Percentiles rank a stretch among this genome's conserved stretches.
Conservation (phyloP, 2,888 invertebrate species). For the Cepaea hortensis region DNA sequence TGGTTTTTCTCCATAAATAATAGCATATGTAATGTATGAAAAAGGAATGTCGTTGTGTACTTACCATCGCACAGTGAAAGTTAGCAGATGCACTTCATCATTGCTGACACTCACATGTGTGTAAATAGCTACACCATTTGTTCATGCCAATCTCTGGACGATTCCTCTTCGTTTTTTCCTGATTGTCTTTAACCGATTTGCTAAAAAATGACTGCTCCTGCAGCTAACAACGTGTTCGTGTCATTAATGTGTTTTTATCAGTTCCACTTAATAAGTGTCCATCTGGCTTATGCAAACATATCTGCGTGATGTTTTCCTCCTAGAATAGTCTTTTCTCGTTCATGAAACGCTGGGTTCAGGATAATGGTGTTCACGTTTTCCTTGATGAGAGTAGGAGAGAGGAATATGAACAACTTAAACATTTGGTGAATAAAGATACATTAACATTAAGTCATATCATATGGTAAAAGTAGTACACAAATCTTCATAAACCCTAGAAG, state of each 20-base stretch:
- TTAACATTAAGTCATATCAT: too few species aligned
- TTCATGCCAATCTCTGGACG: neutral
- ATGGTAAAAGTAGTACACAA: too few species aligned
- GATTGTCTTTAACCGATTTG: neutral
- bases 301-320: too few species aligned
- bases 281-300: neutral
- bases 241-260: neutral
- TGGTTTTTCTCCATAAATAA: too few species aligned
- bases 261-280: neutral
- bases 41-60: neutral
- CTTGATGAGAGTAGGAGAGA: too few species aligned
- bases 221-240: neutral
- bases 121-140: neutral
- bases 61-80: constrained; percentile 33
- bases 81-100: neutral
- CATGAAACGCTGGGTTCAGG: too few species aligned
- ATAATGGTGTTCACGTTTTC: too few species aligned
- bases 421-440: too few species aligned
- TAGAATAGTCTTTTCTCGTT: too few species aligned
- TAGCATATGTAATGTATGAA: too few species aligned
- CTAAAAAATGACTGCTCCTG: neutral
- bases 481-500: too few species aligned
- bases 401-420: too few species aligned
- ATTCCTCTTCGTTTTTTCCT: neutral
- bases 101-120: neutral